Percentiles rank a stretch among this genome's conserved stretches.
These are phyloP conservation scores for Crotalus viridis DNA, from an alignment of 2,113 vertebrate species.

Conservation along the genomic window DNA sequence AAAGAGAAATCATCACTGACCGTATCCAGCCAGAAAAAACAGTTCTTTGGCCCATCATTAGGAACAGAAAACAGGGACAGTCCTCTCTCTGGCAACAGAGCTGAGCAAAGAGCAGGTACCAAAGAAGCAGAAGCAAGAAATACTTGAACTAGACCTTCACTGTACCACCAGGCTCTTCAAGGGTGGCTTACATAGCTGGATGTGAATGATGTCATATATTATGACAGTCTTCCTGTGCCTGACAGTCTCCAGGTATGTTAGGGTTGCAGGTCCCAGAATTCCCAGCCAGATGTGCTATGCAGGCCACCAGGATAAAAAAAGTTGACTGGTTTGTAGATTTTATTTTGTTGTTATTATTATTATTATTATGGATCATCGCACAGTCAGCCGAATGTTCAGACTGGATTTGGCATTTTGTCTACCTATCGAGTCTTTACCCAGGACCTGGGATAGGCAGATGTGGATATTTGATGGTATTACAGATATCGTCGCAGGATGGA, in stretches of 20 bases:
- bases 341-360: no score
- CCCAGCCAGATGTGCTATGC: not conserved
- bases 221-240: not conserved
- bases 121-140: not conserved
- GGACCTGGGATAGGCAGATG: no score
- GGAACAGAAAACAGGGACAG: conserved; percentile 8
- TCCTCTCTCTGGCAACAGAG: not conserved
- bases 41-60: not conserved
- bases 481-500: no score
- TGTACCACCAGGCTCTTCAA: not conserved
- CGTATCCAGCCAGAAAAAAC: not conserved
- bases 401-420: no score
- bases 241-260: not conserved
- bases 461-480: no score
- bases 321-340: not conserved
- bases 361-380: no score
- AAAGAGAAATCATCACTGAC: not conserved
- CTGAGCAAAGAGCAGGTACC: not conserved
- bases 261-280: not conserved
- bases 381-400: no score
- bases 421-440: no score
- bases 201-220: not conserved
- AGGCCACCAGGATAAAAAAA: not conserved
- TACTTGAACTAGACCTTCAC: not conserved
- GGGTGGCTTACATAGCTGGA: not conserved